Evolutionary conservation across 2,888 invertebrate species (phyloP).

Genomic region (Megastigmus dorsalis): DNA sequence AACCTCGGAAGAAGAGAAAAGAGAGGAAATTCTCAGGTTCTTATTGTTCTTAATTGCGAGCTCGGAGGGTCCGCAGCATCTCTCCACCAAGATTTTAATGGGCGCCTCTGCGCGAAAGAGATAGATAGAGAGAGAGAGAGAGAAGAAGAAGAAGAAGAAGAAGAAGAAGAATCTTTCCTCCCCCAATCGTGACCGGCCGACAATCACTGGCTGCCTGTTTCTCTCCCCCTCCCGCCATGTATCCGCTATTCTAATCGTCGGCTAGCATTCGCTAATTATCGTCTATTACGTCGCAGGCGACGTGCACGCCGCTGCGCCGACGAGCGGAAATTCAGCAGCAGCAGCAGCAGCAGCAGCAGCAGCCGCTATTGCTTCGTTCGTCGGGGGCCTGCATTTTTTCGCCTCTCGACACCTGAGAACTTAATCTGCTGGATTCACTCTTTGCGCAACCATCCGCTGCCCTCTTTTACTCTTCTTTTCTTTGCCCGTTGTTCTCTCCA

Average conservation of each 20-base stretch:
- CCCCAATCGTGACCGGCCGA: conserved; percentile 54
- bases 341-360: neutral
- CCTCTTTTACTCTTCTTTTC: neutral
- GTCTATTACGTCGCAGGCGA: conserved; percentile 52
- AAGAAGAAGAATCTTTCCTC: conserved; percentile 29
- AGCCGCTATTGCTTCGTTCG: neutral
- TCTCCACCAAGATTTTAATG: conserved; percentile 49
- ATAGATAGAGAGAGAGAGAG: neutral
- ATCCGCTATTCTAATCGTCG: conserved; percentile 53
- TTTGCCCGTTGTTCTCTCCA: neutral
- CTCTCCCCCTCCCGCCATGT: neutral
- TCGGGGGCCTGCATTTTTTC: neutral
- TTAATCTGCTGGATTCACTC: conserved; percentile 32
- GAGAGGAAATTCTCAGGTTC: conserved; percentile 32
- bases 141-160: neutral
- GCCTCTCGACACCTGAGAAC: conserved; percentile 41
- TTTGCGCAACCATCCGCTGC: neutral
- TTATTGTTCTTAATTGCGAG: conserved; percentile 54
- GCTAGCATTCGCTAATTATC: conserved; percentile 54
- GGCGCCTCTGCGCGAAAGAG: conserved; percentile 16
- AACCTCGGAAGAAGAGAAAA: neutral
- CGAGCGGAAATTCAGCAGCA: conserved; percentile 51
- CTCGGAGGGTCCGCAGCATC: conserved; percentile 14
- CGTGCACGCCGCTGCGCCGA: too few species aligned
- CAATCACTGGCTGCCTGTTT: conserved; percentile 39